Percentiles rank a stretch among this genome's conserved stretches.
Evolutionary conservation across 2,797 vertebrate genomes (phyloP).

Genomic region (Myripristis murdjan): DNA sequence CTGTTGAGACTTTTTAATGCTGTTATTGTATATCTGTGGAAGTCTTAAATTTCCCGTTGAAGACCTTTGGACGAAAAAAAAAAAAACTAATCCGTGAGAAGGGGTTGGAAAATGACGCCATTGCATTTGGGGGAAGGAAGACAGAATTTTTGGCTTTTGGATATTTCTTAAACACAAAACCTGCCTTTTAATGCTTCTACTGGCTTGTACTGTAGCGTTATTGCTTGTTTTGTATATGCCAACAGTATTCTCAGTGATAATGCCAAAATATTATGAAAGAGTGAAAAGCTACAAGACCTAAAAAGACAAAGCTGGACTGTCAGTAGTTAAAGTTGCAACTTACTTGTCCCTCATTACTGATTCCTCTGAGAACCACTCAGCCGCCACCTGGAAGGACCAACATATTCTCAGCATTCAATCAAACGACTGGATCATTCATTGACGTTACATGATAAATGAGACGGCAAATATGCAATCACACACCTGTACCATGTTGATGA

Average conservation of each 20-base stretch:
- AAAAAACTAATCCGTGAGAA: too few relatives aligned
- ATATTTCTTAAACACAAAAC: too few relatives aligned
- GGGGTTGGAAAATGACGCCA: too few relatives aligned
- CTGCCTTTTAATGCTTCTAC: too few relatives aligned
- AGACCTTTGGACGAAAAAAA: too few relatives aligned
- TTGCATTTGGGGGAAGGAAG: too few relatives aligned
- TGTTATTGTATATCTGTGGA: too few relatives aligned
- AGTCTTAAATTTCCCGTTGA: too few relatives aligned
- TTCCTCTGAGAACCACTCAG: neutral
- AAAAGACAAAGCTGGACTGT: neutral
- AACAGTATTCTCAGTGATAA: neutral
- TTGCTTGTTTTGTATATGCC: too few relatives aligned
- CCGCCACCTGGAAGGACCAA: constrained; percentile 62
- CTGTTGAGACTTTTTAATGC: too few relatives aligned
- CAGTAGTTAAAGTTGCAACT: constrained; percentile 32
- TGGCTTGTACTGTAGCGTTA: too few relatives aligned
- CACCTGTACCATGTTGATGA: constrained; percentile 89
- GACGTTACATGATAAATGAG: neutral
- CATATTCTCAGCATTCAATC: constrained; percentile 8
- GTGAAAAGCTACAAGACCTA: neutral
- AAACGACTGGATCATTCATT: neutral
- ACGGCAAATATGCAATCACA: neutral
- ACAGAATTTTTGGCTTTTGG: too few relatives aligned
- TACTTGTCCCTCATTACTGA: constrained; percentile 15
- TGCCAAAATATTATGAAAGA: neutral